These are phyloP conservation scores for Achlya flavicornis DNA, from an alignment of 2,888 invertebrate species.

Conservation along the genomic window DNA sequence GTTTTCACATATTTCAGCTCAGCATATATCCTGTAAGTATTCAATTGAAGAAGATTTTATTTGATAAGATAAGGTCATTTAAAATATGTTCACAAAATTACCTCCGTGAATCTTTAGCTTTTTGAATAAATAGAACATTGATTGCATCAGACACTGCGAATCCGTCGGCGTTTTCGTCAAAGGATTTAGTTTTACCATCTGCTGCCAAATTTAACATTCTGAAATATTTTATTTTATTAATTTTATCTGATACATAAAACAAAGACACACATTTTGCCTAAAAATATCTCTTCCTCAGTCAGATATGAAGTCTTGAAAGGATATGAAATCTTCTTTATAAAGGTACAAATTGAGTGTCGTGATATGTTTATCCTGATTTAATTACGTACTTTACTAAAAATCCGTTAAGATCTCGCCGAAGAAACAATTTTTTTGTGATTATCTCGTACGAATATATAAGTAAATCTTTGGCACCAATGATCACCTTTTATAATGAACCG, in stretches of 20 bases:
- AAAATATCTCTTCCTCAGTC: no score
- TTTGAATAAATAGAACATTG: conserved; percentile 87
- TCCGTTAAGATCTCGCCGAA: no score
- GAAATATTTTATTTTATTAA: conserved; percentile 13
- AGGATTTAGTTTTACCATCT: conserved; percentile 94
- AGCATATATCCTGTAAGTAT: conserved; percentile 80
- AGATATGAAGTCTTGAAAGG: no score
- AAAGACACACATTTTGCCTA: no score
- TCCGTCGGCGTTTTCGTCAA: conserved; percentile 91
- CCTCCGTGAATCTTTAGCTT: conserved; percentile 83
- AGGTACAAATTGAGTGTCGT: no score
- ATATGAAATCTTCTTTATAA: no score
- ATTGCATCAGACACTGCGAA: conserved; percentile 90
- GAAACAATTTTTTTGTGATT: no score
- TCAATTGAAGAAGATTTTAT: not conserved
- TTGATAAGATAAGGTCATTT: not conserved
- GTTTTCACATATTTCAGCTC: conserved; percentile 88
- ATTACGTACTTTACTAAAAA: no score
- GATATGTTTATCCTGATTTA: no score
- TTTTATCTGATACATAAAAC: no score
- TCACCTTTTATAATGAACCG: conserved; percentile 60
- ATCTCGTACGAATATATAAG: not conserved
- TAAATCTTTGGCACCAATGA: not conserved
- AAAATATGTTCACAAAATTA: conserved; percentile 26
- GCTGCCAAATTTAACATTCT: conserved; percentile 40